These are phyloP conservation scores for Alces alces DNA, from an alignment of 2,113 vertebrate species.

Conservation along the genomic window DNA sequence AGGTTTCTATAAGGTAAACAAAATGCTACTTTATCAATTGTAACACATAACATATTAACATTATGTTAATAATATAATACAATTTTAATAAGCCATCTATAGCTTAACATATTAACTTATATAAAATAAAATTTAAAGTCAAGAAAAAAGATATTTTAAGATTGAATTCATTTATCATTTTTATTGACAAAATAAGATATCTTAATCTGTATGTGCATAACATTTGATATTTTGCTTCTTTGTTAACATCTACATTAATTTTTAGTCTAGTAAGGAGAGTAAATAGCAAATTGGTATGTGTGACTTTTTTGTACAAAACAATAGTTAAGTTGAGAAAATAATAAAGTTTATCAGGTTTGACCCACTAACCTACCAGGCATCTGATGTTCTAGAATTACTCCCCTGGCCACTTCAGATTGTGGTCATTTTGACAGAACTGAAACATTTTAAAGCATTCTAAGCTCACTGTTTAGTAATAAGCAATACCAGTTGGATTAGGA, in stretches of 20 bases:
- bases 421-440: constrained; percentile 63
- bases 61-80: neutral
- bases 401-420: constrained; percentile 38
- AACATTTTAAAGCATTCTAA: constrained; percentile 39
- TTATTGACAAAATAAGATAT: constrained; percentile 20
- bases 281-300: constrained; percentile 44
- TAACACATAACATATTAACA: neutral
- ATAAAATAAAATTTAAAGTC: neutral
- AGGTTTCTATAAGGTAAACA: neutral
- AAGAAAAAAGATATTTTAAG: neutral
- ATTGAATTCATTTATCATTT: neutral
- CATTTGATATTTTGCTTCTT: constrained; percentile 14
- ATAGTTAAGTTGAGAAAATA: constrained; percentile 62
- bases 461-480: constrained; percentile 44
- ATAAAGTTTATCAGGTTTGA: constrained; percentile 21
- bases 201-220: neutral
- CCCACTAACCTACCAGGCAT: constrained; percentile 47
- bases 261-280: constrained; percentile 39
- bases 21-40: neutral
- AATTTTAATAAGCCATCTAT: neutral
- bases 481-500: neutral
- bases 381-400: constrained; percentile 60
- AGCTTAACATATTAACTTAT: neutral
- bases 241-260: constrained; percentile 39
- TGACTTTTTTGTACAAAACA: constrained; percentile 44